These are phyloP conservation scores for Campopleginae sp. DNA, from an alignment of 2,888 invertebrate genomes.

Conservation along the genomic window DNA sequence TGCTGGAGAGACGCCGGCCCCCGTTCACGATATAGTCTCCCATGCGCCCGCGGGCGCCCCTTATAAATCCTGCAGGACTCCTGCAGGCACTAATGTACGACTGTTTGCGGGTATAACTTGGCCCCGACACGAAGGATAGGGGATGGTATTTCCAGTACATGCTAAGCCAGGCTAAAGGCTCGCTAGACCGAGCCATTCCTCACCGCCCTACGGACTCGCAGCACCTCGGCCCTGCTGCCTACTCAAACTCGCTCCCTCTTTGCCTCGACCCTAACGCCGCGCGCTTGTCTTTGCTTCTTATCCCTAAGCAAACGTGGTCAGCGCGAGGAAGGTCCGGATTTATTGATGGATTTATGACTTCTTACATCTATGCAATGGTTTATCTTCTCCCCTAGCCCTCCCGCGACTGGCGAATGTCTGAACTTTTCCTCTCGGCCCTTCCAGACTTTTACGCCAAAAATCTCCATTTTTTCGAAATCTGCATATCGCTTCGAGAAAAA, in stretches of 20 bases:
- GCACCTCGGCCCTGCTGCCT: constrained; percentile 75
- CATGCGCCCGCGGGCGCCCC: constrained; percentile 78
- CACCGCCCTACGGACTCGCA: constrained; percentile 78
- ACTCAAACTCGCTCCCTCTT: constrained; percentile 61
- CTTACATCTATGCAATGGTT: constrained; percentile 50
- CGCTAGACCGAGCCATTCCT: constrained; percentile 83
- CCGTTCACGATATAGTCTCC: constrained; percentile 72
- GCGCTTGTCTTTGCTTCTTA: constrained; percentile 82
- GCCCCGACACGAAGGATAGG: constrained; percentile 83
- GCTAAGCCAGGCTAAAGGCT: constrained; percentile 84
- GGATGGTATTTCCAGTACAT: constrained; percentile 82
- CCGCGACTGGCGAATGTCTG: not conserved
- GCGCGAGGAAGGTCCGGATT: constrained; percentile 78
- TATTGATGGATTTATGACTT: constrained; percentile 82
- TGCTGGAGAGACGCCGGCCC: constrained; percentile 73
- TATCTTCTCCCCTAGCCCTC: constrained; percentile 9
- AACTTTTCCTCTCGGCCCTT: not conserved
- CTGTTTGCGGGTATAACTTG: constrained; percentile 85
- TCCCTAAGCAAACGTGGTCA: constrained; percentile 82
- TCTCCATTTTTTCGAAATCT: no score
- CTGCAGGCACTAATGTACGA: constrained; percentile 84
- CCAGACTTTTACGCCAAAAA: not conserved
- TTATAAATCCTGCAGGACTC: constrained; percentile 84
- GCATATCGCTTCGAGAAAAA: no score
- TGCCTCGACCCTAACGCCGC: constrained; percentile 69